Conservation (phyloP, 23 tunicate genomes). For the Ciona savignyi region DNA sequence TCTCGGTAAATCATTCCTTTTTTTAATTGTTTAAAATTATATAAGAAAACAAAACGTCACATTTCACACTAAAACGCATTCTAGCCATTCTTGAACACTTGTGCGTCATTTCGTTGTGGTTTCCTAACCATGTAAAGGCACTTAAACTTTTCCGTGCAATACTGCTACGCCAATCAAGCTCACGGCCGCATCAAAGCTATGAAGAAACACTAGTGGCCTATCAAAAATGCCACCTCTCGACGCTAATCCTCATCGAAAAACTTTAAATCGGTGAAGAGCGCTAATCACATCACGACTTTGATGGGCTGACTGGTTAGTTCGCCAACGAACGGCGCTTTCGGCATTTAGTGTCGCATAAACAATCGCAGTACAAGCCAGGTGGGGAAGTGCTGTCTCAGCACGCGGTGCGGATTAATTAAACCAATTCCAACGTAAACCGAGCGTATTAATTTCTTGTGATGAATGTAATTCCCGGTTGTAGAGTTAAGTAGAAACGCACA, state of each 20-base stretch:
- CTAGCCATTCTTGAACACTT: too few relatives aligned
- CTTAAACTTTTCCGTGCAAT: neutral
- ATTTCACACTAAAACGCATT: too few relatives aligned
- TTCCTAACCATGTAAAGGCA: neutral
- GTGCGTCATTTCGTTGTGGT: neutral
- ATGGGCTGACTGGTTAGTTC: neutral
- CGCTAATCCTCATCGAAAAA: neutral
- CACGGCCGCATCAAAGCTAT: neutral
- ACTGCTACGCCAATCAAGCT: neutral
- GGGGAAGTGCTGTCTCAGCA: too few relatives aligned
- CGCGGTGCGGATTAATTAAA: neutral
- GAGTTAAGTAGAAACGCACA: neutral
- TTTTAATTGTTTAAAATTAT: too few relatives aligned
- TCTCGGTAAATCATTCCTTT: too few relatives aligned
- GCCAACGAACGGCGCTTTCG: neutral
- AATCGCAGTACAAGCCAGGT: neutral
- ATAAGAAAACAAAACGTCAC: too few relatives aligned
- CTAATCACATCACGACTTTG: neutral
- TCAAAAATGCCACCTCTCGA: neutral
- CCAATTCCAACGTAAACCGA: neutral
- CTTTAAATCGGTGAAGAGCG: neutral
- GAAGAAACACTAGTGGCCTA: neutral
- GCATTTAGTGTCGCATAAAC: neutral
- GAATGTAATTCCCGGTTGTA: neutral
- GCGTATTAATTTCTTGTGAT: neutral